Base-by-base conservation (phyloP, 2,113 vertebrate species). In the Nansenia antarctica region DNA sequence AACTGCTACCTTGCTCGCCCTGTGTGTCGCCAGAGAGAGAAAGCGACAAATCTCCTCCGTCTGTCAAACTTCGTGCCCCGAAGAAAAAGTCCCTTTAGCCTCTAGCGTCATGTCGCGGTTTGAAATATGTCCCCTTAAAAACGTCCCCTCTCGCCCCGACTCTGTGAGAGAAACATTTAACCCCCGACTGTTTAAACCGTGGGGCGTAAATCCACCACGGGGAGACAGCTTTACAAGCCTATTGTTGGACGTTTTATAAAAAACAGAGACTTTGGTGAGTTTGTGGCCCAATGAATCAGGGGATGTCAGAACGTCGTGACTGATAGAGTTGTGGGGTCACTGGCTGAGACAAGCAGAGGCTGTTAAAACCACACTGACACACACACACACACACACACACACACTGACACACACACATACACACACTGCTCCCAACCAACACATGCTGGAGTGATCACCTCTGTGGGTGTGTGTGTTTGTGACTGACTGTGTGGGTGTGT, bases 181-280 rank as follows among this genome's bases (percentile, higher is more conserved):
- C 22, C 26, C 14, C n/a, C n/a, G 9, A 69, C 62, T 67, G 73
- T 79, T 83, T 74, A 76, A 82, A 86, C 82, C 80, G 73, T 69
- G 0, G 14, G 11, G 5, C 80, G 34, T 91, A 91, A 89, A 91
- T 91, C 80, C 52, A 59, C 24, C 47, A 67, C 70, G 14, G 65
- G 27, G 45, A 80, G 88, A 90, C 86, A 87, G 85, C 35, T 89
- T 91, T 87, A 91, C 82, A 69, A 82, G 80, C 73, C 82, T 78
- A 80, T 88, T 89, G 86, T 88, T 88, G 77, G n/a, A n/a, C 78
- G 77, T 62, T 85, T 85, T 78, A 62, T 73, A 73, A 73, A 79
- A 77, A 74, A 64, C 20, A 18, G 73, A 70, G 65, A 67, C 65
- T 80, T 85, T 69, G 70, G 77, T 76, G 69, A 78, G 67, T 82